A percentile compares a stretch with the other conserved stretches of the same genome.
phyloP scores from a whole-genome alignment of 2,888 invertebrate genomes.

The Lacanobia wlatinum region DNA sequence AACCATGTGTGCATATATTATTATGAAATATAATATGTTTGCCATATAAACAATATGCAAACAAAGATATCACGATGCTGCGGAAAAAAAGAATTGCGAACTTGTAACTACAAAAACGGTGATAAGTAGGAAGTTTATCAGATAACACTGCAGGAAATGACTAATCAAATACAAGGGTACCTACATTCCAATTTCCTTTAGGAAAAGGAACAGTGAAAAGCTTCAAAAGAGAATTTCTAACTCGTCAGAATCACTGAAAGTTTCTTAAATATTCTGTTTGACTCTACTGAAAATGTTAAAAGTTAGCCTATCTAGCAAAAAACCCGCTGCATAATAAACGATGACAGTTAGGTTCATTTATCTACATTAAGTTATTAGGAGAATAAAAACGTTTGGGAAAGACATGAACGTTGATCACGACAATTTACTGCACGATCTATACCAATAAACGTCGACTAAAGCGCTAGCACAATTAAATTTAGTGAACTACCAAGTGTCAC shows the following conservation, averaged over 20 bases:
- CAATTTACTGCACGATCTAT: slow-evolving; percentile 44
- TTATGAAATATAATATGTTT: slow-evolving; percentile 17
- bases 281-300: slow-evolving; percentile 24
- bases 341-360: slow-evolving; percentile 42
- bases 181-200: slow-evolving; percentile 1
- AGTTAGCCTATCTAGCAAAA: slow-evolving; percentile 37
- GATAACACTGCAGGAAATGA: slow-evolving; percentile 29
- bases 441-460: slow-evolving; percentile 15
- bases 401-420: slow-evolving; percentile 51
- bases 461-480: slow-evolving; percentile 21
- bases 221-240: slow-evolving; percentile 23
- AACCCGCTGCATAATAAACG: slow-evolving; percentile 39
- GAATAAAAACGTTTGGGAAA: slow-evolving; percentile 47
- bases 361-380: slow-evolving; percentile 52
- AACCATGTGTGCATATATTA: slow-evolving; percentile 18
- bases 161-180: slow-evolving; percentile 7
- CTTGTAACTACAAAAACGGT: not conserved
- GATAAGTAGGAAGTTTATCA: not conserved
- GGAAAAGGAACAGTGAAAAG: slow-evolving; percentile 12
- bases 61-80: not conserved
- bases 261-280: slow-evolving; percentile 27
- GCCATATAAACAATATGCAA: slow-evolving; percentile 19
- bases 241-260: slow-evolving; percentile 12
- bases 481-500: slow-evolving; percentile 19
- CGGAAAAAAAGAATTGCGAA: not conserved